Conservation (phyloP, 2,113 vertebrate genomes). For the Epinephelus cyanopodus region DNA sequence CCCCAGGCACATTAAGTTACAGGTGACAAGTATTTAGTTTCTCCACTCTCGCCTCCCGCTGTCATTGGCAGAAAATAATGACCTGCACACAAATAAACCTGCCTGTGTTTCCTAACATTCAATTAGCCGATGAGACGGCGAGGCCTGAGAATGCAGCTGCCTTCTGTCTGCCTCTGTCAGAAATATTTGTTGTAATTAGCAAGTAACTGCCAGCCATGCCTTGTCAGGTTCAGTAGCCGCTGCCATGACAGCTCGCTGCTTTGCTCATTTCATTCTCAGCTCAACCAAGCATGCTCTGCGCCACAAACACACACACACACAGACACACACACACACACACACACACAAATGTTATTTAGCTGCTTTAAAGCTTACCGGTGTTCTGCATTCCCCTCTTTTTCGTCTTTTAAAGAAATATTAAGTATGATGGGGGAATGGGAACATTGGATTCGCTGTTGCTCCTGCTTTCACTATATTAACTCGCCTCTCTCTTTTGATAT, state of each 20-base stretch:
- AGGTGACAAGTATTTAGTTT: constrained; percentile 4
- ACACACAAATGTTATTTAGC: constrained; percentile 25
- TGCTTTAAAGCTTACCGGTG: constrained; percentile 23
- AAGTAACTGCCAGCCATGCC: constrained; percentile 54
- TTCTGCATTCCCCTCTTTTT: constrained; percentile 27
- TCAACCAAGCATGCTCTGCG: constrained; percentile 28
- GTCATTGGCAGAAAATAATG: constrained; percentile 34
- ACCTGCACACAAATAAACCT: constrained; percentile 38
- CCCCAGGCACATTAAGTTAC: background rate
- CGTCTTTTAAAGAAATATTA: constrained; percentile 42
- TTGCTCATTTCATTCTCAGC: constrained; percentile 50
- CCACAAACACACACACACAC: constrained; percentile 22
- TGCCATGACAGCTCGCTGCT: constrained; percentile 42
- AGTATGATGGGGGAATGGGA: constrained; percentile 21
- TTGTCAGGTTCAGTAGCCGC: constrained; percentile 35
- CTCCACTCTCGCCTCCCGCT: background rate
- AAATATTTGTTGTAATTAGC: constrained; percentile 69
- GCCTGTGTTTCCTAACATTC: constrained; percentile 42
- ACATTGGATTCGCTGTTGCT: constrained; percentile 20
- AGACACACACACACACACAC: background rate
- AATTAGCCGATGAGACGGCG: constrained; percentile 33
- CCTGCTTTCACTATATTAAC: constrained; percentile 35
- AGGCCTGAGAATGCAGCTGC: constrained; percentile 24
- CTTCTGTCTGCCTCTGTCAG: constrained; percentile 36
- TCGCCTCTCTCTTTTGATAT: constrained; percentile 49